Evolutionary conservation across 2,888 invertebrate genomes (phyloP), one percentile per base, ranked within the genome.

Genomic region (Phymatocera aterrima): DNA sequence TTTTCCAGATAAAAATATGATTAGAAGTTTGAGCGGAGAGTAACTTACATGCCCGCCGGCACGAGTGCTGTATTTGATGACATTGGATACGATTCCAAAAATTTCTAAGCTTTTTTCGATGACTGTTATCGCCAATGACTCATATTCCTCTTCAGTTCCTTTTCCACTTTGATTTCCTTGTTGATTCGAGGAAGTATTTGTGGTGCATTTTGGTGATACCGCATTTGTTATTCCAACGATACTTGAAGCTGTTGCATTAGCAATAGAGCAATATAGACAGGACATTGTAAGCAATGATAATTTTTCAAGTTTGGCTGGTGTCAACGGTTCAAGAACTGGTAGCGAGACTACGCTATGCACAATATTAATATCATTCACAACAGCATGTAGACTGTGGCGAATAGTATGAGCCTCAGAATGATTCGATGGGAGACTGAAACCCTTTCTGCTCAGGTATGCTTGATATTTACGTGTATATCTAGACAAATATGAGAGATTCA

Each of bases 61-160:
- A 84, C 97, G 93, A 0, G 97, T 97, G 3, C 97, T 97, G 77
- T 93, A 94, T 88, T 95, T 96, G 84, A 98, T 96, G 48, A 95
- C 94, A 82, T 94, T 94, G 2, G 96, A 96, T 79, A 97, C 95
- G 83, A 94, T 94, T 83, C 95, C 95, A 91, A 96, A 97, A 84
- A 98, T 94, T 88, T 97, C 96, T 80, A 98, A 92, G 37, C 97
- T 95, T 90, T 97, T 97, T 88, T 98, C 97, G 0, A 98, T 97
- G 80, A 98, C 93, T 3, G 94, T 94, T 1, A 96, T 94, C 0
- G 97, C 96, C 85, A 95, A 94, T 81, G 94, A 93, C 87, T 98
- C 98, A 46, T 94, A 92, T 84, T 95, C 95, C 81, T 97, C 97
- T 88, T 97, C 98, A 82, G 87, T 86, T 77, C 85, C 88, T 81